Percentiles rank a stretch among this genome's conserved stretches.
These are phyloP conservation scores for Ciona savignyi DNA, from an alignment of 23 tunicate species.

Conservation along the genomic window DNA sequence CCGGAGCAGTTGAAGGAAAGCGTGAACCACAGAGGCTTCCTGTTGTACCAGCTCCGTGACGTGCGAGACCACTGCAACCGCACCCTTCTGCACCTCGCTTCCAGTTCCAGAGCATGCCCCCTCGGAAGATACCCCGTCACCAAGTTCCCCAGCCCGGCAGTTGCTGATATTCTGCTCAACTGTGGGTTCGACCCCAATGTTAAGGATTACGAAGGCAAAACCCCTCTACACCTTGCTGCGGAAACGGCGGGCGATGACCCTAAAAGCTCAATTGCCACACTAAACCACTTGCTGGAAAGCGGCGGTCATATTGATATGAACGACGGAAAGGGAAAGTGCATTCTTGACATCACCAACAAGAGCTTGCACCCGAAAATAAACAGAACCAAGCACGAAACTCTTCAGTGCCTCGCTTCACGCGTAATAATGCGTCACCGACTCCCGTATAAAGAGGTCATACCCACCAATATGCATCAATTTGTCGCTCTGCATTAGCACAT, in stretches of 20 bases:
- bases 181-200: slow-evolving; percentile 71
- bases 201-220: slow-evolving; percentile 52
- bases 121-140: slow-evolving; percentile 85
- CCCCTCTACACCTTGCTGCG: slow-evolving; percentile 56
- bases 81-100: slow-evolving; percentile 68
- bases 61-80: slow-evolving; percentile 61
- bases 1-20: not conserved
- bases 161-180: slow-evolving; percentile 30
- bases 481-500: not conserved
- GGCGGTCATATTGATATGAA: slow-evolving; percentile 48
- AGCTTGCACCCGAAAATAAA: slow-evolving; percentile 11
- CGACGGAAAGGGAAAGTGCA: slow-evolving; percentile 25
- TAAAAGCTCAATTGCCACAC: slow-evolving; percentile 9
- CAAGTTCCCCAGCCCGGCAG: slow-evolving; percentile 43
- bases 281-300: slow-evolving; percentile 17
- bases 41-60: slow-evolving; percentile 39
- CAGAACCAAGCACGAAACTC: slow-evolving; percentile 17
- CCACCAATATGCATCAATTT: not conserved
- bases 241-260: slow-evolving; percentile 18
- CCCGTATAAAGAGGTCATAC: not conserved
- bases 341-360: slow-evolving; percentile 20
- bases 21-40: slow-evolving; percentile 8
- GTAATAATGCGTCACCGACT: slow-evolving; percentile 15
- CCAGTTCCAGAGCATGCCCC: slow-evolving; percentile 59
- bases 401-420: slow-evolving; percentile 71